A percentile compares a stretch with the other conserved stretches of the same genome.
Conservation (phyloP, 2,113 vertebrate genomes). For the Dasyurus viverrinus region DNA sequence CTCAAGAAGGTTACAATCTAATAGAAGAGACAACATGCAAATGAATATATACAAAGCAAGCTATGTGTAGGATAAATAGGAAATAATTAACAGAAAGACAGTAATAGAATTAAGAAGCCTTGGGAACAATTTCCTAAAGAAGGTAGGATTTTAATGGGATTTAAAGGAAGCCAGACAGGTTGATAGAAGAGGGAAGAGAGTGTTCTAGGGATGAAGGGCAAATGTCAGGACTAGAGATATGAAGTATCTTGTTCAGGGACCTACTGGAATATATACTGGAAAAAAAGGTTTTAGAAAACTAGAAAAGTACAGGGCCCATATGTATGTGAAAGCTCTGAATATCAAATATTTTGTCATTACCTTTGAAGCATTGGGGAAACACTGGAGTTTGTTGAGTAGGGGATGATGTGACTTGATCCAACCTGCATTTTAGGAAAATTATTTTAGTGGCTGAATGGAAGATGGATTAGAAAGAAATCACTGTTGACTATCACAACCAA, state of each 20-base stretch:
- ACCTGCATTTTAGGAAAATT: not conserved
- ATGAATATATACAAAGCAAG: not conserved
- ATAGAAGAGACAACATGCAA: not conserved
- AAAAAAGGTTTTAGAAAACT: not conserved
- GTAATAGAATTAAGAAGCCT: not conserved
- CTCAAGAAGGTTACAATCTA: not conserved
- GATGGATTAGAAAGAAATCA: not conserved
- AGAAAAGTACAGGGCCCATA: not conserved
- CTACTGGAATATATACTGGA: not conserved
- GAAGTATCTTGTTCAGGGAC: not conserved
- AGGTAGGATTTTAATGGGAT: not conserved
- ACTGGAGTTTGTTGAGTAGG: not conserved
- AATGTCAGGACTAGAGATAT: not conserved
- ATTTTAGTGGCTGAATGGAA: not conserved
- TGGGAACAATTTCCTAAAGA: not conserved
- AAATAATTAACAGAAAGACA: not conserved
- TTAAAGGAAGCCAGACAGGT: not conserved
- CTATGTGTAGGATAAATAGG: not conserved
- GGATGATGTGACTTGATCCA: not conserved
- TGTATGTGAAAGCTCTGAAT: not conserved
- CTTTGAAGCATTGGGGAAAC: not conserved
- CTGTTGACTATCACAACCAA: no score
- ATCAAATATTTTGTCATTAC: not conserved
- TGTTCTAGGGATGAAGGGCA: not conserved
- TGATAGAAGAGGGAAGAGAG: not conserved